phyloP scores from a whole-genome alignment of 2,797 vertebrate genomes.

The Syngnathus acus region DNA sequence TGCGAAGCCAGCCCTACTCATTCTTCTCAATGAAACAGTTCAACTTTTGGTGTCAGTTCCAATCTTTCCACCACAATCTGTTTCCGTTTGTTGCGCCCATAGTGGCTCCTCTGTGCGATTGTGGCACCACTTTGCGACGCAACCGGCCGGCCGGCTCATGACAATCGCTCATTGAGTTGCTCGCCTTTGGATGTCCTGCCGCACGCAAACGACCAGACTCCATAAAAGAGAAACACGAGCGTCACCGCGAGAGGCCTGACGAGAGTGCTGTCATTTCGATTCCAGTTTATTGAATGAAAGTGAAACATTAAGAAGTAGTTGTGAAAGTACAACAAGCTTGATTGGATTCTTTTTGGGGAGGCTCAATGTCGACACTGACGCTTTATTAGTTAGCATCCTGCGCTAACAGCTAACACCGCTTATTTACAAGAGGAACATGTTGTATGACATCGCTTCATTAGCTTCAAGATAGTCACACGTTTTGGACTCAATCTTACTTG shows the following conservation, averaged over 20 bases:
- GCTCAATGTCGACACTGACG: not conserved
- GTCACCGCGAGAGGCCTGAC: not conserved
- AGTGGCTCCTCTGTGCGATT: slow-evolving; percentile 64
- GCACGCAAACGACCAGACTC: slow-evolving; percentile 13
- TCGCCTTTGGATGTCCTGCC: slow-evolving; percentile 34
- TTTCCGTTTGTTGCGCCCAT: slow-evolving; percentile 40
- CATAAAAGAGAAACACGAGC: slow-evolving; percentile 15
- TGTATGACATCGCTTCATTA: too few species aligned
- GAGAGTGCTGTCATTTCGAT: too few species aligned
- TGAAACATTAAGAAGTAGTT: too few species aligned
- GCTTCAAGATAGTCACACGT: too few species aligned
- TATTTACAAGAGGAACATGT: too few species aligned
- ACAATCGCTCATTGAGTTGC: slow-evolving; percentile 53
- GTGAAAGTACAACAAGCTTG: too few species aligned
- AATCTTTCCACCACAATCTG: not conserved
- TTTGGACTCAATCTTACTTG: too few species aligned
- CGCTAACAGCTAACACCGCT: too few species aligned
- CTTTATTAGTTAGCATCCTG: not conserved
- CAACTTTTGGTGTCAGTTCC: too few species aligned
- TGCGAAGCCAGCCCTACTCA: too few species aligned
- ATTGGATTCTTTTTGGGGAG: too few species aligned
- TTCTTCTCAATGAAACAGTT: not conserved
- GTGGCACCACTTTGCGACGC: slow-evolving; percentile 58
- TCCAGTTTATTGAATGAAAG: too few species aligned
- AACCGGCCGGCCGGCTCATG: slow-evolving; percentile 29